phyloP scores from a whole-genome alignment of 2,888 invertebrate genomes.

The Hoplodrina blanda region DNA sequence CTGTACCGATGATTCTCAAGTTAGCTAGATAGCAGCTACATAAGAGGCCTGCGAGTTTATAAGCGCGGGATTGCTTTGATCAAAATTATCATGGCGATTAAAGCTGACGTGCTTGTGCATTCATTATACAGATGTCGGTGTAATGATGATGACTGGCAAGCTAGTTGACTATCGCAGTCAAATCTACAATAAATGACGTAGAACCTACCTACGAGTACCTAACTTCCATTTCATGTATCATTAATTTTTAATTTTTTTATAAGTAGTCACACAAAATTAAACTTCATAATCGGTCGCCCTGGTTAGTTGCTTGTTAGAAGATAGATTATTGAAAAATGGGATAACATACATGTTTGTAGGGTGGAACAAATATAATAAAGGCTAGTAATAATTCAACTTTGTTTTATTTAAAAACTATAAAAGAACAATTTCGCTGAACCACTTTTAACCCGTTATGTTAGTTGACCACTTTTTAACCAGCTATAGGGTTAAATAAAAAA shows the following conservation, averaged over 20 bases:
- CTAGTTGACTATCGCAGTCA: constrained; percentile 19
- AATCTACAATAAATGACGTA: constrained; percentile 32
- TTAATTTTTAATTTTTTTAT: constrained; percentile 32
- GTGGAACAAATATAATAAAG: too few species aligned
- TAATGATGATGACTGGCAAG: constrained; percentile 39
- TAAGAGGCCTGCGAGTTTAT: neutral
- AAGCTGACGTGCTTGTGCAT: constrained; percentile 31
- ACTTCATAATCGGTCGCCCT: constrained; percentile 1
- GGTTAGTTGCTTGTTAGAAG: neutral
- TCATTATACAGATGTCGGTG: constrained; percentile 31
- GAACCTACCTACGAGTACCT: constrained; percentile 2
- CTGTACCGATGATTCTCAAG: neutral
- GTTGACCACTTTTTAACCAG: too few species aligned
- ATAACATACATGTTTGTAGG: neutral
- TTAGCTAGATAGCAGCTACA: neutral
- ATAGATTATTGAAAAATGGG: neutral
- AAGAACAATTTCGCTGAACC: too few species aligned
- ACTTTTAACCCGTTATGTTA: too few species aligned
- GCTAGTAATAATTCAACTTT: too few species aligned
- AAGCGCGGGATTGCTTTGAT: constrained; percentile 14
- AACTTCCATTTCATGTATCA: constrained; percentile 28
- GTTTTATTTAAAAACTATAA: too few species aligned
- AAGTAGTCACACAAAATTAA: constrained; percentile 32
- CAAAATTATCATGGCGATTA: constrained; percentile 10
- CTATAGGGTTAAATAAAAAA: too few species aligned